Conservation (phyloP, 2,113 vertebrate genomes). For the Bos taurus region DNA sequence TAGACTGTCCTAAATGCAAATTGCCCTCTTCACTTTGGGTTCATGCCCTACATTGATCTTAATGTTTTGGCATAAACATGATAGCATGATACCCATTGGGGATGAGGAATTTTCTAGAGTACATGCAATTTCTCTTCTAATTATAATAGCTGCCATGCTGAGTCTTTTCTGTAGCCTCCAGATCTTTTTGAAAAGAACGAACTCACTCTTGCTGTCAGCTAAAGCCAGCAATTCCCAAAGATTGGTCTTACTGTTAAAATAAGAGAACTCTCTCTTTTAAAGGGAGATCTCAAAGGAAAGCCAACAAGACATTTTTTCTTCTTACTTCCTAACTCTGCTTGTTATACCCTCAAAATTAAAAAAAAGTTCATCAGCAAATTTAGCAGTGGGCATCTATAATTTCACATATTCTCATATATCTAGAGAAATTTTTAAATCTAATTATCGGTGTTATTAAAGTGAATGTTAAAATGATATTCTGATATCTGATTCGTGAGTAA, state of each 20-base stretch:
- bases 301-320: not conserved
- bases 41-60: not conserved
- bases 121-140: not conserved
- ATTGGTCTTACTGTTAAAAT: not conserved
- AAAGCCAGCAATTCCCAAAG: not conserved
- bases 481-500: not conserved
- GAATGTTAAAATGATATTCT: not conserved
- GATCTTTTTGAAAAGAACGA: slow-evolving; percentile 23
- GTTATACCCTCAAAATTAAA: not conserved
- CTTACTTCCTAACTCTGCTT: not conserved
- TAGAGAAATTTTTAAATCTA: not conserved
- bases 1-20: not conserved
- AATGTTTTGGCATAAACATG: not conserved
- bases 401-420: not conserved
- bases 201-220: not conserved
- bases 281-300: not conserved
- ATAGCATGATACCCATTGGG: not conserved
- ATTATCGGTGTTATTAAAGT: not conserved
- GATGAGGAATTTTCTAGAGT: not conserved
- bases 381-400: not conserved
- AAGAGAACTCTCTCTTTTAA: not conserved
- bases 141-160: not conserved
- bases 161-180: not conserved
- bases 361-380: not conserved
- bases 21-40: not conserved